Percentiles rank a stretch among this genome's conserved stretches.
phyloP scores from a whole-genome alignment of 2,113 vertebrate species.

The Seriola rivoliana region DNA sequence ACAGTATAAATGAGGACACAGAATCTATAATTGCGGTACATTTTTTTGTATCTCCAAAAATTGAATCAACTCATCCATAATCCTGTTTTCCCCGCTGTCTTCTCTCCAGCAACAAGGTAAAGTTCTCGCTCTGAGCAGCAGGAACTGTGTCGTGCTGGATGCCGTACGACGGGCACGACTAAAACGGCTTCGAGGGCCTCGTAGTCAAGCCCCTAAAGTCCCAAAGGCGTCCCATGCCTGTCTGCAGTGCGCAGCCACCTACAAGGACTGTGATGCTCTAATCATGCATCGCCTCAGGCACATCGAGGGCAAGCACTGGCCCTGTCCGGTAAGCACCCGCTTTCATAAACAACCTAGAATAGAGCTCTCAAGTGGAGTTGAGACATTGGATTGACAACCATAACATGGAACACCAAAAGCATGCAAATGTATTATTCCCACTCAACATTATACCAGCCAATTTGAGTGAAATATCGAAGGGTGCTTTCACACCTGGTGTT shows the following conservation, averaged over 20 bases:
- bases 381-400: not conserved
- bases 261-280: constrained; percentile 85
- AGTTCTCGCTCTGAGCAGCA: constrained; percentile 58
- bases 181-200: constrained; percentile 78
- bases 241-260: constrained; percentile 78
- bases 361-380: not conserved
- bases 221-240: constrained; percentile 80
- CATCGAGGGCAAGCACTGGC: constrained; percentile 88
- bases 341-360: not conserved
- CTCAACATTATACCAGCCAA: too few relatives aligned
- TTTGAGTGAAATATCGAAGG: too few relatives aligned
- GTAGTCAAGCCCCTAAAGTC: constrained; percentile 76
- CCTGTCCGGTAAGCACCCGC: constrained; percentile 82
- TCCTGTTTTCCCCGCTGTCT: not conserved
- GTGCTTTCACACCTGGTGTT: too few relatives aligned
- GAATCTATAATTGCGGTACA: not conserved
- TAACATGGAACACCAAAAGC: too few relatives aligned
- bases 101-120: constrained; percentile 69
- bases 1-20: not conserved
- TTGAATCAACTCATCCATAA: not conserved
- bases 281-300: constrained; percentile 86
- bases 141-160: constrained; percentile 70
- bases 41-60: not conserved
- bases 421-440: too few relatives aligned
- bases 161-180: constrained; percentile 74